Evolutionary conservation across 2,797 vertebrate genomes (phyloP).

Genomic region (Rhinichthys osculus): DNA sequence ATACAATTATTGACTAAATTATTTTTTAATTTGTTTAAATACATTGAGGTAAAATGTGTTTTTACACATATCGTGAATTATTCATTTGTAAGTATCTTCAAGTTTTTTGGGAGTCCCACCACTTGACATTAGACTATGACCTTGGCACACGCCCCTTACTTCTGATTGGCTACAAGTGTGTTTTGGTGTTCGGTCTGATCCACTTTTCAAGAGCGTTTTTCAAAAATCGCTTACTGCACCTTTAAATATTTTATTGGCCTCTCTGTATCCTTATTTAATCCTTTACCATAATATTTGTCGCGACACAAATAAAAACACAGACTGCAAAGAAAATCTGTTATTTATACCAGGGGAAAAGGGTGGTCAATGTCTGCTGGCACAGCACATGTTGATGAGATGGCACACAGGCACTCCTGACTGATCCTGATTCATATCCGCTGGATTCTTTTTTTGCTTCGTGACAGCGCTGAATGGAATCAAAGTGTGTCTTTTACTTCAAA

Average conservation of each 20-base stretch:
- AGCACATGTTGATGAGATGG: constrained; percentile 34
- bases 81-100: too few species aligned
- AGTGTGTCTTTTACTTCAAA: constrained; percentile 29
- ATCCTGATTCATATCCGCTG: not conserved
- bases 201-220: too few species aligned
- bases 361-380: not conserved
- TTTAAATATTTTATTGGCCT: not conserved
- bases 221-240: too few species aligned
- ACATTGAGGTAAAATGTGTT: too few species aligned
- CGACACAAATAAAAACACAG: not conserved
- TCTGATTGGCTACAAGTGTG: too few species aligned
- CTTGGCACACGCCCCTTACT: too few species aligned
- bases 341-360: not conserved
- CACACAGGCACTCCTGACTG: constrained; percentile 13
- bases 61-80: too few species aligned
- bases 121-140: too few species aligned
- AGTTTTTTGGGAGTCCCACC: too few species aligned
- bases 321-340: not conserved
- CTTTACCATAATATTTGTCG: not conserved
- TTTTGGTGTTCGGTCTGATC: too few species aligned
- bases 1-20: too few species aligned
- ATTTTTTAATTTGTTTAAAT: too few species aligned
- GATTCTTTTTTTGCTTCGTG: not conserved
- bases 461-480: constrained; percentile 18
- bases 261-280: not conserved